Evolutionary conservation across 2,113 vertebrate genomes (phyloP).

Genomic region (Eidolon helvum): DNA sequence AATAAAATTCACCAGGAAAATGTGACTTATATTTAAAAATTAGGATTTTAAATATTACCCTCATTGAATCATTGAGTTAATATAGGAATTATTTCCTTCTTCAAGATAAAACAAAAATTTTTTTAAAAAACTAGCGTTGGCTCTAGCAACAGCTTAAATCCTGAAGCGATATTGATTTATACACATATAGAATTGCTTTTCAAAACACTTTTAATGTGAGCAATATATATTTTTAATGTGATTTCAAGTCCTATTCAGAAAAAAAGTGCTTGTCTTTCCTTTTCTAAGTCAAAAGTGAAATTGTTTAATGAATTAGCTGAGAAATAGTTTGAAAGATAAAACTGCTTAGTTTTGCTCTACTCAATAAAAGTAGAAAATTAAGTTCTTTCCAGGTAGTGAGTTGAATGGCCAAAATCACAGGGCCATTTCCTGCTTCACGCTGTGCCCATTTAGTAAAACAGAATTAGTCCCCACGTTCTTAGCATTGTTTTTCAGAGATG

Average conservation of each 20-base stretch:
- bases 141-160: background rate
- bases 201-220: slow-evolving; percentile 1
- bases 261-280: slow-evolving; percentile 35
- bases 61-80: slow-evolving; percentile 1
- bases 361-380: background rate
- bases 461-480: slow-evolving; percentile 84
- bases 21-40: slow-evolving; percentile 29
- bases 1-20: slow-evolving; percentile 36
- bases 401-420: slow-evolving; percentile 75
- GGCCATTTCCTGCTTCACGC: slow-evolving; percentile 82
- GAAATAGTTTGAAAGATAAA: slow-evolving; percentile 24
- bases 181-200: background rate
- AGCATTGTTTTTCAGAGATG: slow-evolving; percentile 90
- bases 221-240: background rate
- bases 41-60: background rate
- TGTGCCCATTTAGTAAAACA: slow-evolving; percentile 82
- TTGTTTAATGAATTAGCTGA: background rate
- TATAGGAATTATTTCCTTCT: slow-evolving; percentile 31
- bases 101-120: slow-evolving; percentile 26
- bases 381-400: slow-evolving; percentile 41
- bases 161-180: slow-evolving; percentile 23
- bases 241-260: slow-evolving; percentile 16
- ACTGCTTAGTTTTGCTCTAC: background rate
- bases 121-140: background rate
- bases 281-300: slow-evolving; percentile 24